Percentiles rank a stretch among this genome's conserved stretches.
Evolutionary conservation across 2,888 invertebrate genomes (phyloP).

Genomic region (Drosophila colorata): DNA sequence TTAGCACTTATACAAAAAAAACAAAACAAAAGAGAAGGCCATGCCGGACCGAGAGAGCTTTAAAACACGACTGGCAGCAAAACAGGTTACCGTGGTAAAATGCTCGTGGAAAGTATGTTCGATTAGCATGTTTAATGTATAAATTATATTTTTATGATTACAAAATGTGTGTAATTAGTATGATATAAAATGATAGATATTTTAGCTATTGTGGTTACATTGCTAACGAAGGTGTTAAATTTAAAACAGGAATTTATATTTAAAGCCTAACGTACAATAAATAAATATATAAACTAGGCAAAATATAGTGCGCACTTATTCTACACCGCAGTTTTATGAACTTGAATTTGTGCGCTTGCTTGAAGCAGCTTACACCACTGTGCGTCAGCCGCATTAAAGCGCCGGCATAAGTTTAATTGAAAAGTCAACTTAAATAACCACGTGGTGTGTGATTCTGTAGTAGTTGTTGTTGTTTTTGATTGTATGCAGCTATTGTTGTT

Average conservation of each 20-base stretch:
- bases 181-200: background rate
- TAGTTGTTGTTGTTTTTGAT: constrained; percentile 26
- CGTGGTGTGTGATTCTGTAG: constrained; percentile 58
- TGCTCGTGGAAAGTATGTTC: background rate
- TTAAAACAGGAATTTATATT: background rate
- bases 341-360: constrained; percentile 7
- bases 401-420: constrained; percentile 71
- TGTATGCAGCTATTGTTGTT: constrained; percentile 3
- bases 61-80: constrained; percentile 30
- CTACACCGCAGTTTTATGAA: background rate
- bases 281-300: background rate
- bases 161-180: background rate
- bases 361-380: constrained; percentile 40
- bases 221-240: constrained; percentile 1
- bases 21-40: constrained; percentile 44
- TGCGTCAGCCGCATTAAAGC: constrained; percentile 29
- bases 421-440: constrained; percentile 73
- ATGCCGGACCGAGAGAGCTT: constrained; percentile 21
- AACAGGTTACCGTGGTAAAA: constrained; percentile 50
- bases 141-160: constrained; percentile 8
- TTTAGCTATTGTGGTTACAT: background rate
- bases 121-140: constrained; percentile 10
- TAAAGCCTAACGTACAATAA: background rate
- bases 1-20: constrained; percentile 34
- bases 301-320: background rate